These are phyloP conservation scores for Cheumatopsyche charites DNA, from an alignment of 1,140 invertebrate species.

Conservation along the genomic window DNA sequence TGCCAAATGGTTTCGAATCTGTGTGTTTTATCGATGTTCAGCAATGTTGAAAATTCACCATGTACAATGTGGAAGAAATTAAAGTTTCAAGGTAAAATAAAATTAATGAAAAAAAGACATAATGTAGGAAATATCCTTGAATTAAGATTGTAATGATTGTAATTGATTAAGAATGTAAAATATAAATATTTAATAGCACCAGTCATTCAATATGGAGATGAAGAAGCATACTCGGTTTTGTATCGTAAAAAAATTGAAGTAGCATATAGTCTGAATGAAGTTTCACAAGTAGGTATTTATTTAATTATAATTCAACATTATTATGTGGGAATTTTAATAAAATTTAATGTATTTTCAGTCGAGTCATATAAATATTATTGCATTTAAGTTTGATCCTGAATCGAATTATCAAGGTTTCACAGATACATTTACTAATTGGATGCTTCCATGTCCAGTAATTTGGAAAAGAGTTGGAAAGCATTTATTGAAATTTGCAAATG, in stretches of 20 bases:
- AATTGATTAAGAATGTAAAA: constrained; percentile 1
- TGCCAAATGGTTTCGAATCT: constrained; percentile 73
- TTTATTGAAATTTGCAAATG: constrained; percentile 41
- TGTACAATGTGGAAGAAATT: constrained; percentile 57
- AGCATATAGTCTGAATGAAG: constrained; percentile 62
- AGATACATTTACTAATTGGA: constrained; percentile 25
- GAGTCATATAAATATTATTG: constrained; percentile 58
- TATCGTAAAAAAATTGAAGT: constrained; percentile 60
- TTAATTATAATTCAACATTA: background rate
- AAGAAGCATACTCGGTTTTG: constrained; percentile 59
- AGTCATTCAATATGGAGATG: constrained; percentile 65
- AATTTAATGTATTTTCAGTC: constrained; percentile 51
- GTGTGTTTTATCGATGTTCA: constrained; percentile 65
- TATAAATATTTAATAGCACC: constrained; percentile 51
- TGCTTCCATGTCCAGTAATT: constrained; percentile 40
- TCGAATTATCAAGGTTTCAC: constrained; percentile 49
- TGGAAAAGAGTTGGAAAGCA: constrained; percentile 35
- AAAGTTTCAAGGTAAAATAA: constrained; percentile 41
- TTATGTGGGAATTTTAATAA: background rate
- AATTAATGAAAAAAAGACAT: background rate
- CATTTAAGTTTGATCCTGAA: constrained; percentile 48
- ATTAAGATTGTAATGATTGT: background rate
- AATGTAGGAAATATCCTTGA: no score
- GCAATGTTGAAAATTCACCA: constrained; percentile 54
- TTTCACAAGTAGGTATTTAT: constrained; percentile 52